Conservation (phyloP, 2,888 invertebrate species). For the Lasius fuliginosus region DNA sequence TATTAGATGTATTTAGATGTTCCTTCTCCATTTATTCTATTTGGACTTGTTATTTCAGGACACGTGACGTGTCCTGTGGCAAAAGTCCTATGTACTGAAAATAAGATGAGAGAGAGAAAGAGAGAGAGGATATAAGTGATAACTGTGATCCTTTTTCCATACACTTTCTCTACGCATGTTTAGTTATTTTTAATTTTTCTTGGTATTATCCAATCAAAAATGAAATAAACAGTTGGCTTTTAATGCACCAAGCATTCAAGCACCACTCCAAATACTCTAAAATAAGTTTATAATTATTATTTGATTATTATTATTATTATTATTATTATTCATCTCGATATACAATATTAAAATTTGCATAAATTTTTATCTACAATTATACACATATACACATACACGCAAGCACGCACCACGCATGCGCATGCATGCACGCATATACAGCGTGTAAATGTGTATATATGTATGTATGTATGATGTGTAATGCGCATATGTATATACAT, state of each 20-base stretch:
- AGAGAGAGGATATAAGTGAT: too few species aligned
- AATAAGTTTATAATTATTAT: neutral
- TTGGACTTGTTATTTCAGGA: neutral
- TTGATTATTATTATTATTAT: constrained; percentile 13
- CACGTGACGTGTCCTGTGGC: too few species aligned
- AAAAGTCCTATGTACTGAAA: too few species aligned
- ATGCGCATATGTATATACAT: neutral
- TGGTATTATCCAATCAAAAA: neutral
- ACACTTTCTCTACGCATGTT: neutral
- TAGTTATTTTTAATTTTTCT: neutral
- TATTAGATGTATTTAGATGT: neutral
- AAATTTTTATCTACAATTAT: neutral
- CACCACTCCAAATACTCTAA: neutral
- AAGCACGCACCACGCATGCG: neutral
- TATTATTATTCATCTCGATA: constrained; percentile 15
- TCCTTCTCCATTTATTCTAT: neutral
- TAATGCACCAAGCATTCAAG: neutral
- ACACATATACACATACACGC: neutral
- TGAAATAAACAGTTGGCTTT: neutral
- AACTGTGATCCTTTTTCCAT: neutral
- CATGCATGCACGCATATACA: neutral
- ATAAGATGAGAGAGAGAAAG: too few species aligned
- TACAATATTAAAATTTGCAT: constrained; percentile 24
- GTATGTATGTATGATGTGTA: neutral
- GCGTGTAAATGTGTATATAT: neutral